A percentile compares a stretch with the other conserved stretches of the same genome.
Evolutionary conservation across 2,113 vertebrate species (phyloP).

Genomic region (Eptatretus burgeri): DNA sequence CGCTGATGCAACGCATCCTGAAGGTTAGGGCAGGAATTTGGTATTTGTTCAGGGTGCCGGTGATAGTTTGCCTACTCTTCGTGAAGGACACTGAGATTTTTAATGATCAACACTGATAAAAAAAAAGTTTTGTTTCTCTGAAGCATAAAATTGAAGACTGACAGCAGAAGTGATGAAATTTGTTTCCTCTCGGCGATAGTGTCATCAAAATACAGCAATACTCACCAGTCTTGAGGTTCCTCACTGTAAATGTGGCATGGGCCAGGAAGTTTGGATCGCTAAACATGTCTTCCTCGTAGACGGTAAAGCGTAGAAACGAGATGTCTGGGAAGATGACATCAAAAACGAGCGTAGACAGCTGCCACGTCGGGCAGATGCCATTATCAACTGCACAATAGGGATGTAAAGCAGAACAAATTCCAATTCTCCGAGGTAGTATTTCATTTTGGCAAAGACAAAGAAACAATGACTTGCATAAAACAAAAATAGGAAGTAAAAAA

Average conservation of each 20-base stretch:
- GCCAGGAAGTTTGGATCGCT: slow-evolving; percentile 92
- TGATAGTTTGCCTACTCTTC: too few relatives aligned
- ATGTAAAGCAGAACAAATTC: neutral
- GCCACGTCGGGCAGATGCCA: slow-evolving; percentile 3
- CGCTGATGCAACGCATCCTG: too few relatives aligned
- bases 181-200: neutral
- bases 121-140: neutral
- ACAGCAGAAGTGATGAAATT: too few relatives aligned
- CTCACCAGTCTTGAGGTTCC: slow-evolving; percentile 57
- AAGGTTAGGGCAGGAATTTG: too few relatives aligned
- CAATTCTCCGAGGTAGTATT: neutral
- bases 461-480: neutral
- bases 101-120: neutral
- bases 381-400: slow-evolving; percentile 1
- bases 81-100: neutral
- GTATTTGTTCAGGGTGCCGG: too few relatives aligned
- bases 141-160: neutral
- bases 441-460: neutral
- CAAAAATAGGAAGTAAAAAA: neutral
- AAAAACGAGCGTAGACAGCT: neutral
- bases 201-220: neutral
- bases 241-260: slow-evolving; percentile 64
- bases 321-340: slow-evolving; percentile 23
- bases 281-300: slow-evolving; percentile 95
- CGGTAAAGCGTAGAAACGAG: slow-evolving; percentile 60